These are phyloP conservation scores for Neolamprologus caudopunctatus DNA, from an alignment of 2,113 vertebrate genomes.

Conservation along the genomic window DNA sequence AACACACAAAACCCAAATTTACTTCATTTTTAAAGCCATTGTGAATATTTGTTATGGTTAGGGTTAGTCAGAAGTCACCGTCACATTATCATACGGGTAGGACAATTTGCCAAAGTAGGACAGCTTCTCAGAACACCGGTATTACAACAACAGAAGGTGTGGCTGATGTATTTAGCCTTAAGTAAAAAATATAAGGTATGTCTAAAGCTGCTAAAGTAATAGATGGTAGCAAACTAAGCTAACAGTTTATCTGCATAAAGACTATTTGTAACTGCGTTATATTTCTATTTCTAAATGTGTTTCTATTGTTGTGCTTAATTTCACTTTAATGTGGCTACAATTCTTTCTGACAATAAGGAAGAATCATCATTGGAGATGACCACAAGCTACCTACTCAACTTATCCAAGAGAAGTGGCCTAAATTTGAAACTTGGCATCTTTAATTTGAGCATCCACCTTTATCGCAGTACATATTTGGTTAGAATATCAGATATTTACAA, in stretches of 20 bases:
- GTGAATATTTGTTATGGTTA: neutral
- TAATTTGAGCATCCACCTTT: neutral
- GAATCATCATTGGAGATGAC: fast-evolving
- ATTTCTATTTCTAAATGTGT: neutral
- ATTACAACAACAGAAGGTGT: neutral
- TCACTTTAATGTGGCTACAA: neutral
- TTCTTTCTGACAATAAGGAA: neutral
- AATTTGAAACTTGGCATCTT: fast-evolving
- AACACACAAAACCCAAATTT: neutral
- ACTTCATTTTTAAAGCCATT: neutral
- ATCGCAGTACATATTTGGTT: neutral
- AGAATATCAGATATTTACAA: neutral
- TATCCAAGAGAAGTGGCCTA: neutral
- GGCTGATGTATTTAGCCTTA: neutral
- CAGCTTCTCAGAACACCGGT: neutral
- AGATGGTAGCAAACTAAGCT: neutral
- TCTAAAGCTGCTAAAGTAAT: neutral
- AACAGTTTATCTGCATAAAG: neutral
- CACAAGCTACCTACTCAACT: neutral
- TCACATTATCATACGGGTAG: neutral
- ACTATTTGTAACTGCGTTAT: fast-evolving
- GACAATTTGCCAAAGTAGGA: neutral
- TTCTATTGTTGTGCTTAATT: neutral
- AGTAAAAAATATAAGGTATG: neutral
- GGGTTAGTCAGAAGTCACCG: neutral